Percentiles rank a stretch among this genome's conserved stretches.
These are phyloP conservation scores for Ladona fulva DNA, from an alignment of 1,140 invertebrate genomes.

Conservation along the genomic window DNA sequence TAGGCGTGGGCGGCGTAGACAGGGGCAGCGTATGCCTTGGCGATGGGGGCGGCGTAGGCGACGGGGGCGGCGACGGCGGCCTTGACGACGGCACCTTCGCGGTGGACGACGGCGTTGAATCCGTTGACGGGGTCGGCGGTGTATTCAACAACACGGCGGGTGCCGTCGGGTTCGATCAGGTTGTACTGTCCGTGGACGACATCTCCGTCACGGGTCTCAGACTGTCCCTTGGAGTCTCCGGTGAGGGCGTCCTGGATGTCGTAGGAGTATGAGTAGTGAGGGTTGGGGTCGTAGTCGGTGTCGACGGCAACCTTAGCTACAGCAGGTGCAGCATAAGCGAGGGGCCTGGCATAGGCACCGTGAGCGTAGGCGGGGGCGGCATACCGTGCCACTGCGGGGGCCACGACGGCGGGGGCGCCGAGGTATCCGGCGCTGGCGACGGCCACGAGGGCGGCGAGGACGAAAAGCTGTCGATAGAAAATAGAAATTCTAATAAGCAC, in stretches of 20 bases:
- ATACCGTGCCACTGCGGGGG: slow-evolving; percentile 23
- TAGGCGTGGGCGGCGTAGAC: no score
- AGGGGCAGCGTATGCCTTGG: no score
- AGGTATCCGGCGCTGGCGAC: slow-evolving; percentile 20
- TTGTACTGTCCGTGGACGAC: slow-evolving; percentile 43
- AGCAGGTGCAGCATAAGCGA: slow-evolving; percentile 17
- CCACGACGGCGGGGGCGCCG: slow-evolving; percentile 18
- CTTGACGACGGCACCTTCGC: slow-evolving; percentile 37
- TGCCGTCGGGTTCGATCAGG: slow-evolving; percentile 43
- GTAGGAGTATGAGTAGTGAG: slow-evolving; percentile 29
- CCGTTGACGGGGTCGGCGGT: slow-evolving; percentile 50
- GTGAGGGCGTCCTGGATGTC: slow-evolving; percentile 20
- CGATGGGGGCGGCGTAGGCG: background rate
- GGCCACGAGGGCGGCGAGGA: slow-evolving; percentile 21
- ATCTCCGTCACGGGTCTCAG: slow-evolving; percentile 36
- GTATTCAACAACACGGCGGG: slow-evolving; percentile 49
- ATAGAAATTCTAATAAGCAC: no score
- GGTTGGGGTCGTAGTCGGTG: slow-evolving; percentile 11
- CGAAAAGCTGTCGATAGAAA: slow-evolving; percentile 16
- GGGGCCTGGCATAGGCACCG: slow-evolving; percentile 13
- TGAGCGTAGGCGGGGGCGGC: slow-evolving; percentile 2
- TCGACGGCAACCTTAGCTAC: background rate
- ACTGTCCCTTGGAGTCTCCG: slow-evolving; percentile 23
- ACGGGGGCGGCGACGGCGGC: slow-evolving; percentile 19
- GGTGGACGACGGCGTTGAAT: slow-evolving; percentile 54